Conservation (phyloP, 1,140 invertebrate genomes). For the Cyclina sinensis region DNA sequence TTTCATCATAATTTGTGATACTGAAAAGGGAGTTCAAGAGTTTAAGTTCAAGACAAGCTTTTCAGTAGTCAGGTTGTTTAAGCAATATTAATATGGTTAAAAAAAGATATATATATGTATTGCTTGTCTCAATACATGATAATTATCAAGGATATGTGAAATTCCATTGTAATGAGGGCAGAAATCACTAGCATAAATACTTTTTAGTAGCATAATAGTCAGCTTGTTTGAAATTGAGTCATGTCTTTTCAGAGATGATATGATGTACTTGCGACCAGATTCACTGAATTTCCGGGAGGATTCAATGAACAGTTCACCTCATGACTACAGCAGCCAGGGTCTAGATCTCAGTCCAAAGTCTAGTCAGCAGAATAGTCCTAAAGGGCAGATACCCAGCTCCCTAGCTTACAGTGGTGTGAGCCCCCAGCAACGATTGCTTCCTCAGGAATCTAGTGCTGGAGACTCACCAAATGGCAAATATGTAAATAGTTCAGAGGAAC, state of each 20-base stretch:
- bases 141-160: no score
- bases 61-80: no score
- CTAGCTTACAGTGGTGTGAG: neutral
- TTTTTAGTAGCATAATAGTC: no score
- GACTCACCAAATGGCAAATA: neutral
- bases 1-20: no score
- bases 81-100: no score
- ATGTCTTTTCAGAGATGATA: constrained; percentile 52
- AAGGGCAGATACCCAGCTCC: neutral
- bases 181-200: no score
- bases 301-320: constrained; percentile 20
- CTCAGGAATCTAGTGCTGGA: neutral
- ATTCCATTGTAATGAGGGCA: no score
- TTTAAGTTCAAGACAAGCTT: no score
- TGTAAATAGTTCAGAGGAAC: neutral
- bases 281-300: neutral
- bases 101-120: no score
- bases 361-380: constrained; percentile 28
- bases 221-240: no score
- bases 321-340: constrained; percentile 46
- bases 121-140: no score
- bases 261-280: neutral
- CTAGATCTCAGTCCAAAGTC: constrained; percentile 61
- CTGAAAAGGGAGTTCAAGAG: no score
- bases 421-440: neutral